Evolutionary conservation across 23 tunicate species (phyloP), one percentile per base, ranked within the genome.

Genomic region (Halocynthia aurantium): DNA sequence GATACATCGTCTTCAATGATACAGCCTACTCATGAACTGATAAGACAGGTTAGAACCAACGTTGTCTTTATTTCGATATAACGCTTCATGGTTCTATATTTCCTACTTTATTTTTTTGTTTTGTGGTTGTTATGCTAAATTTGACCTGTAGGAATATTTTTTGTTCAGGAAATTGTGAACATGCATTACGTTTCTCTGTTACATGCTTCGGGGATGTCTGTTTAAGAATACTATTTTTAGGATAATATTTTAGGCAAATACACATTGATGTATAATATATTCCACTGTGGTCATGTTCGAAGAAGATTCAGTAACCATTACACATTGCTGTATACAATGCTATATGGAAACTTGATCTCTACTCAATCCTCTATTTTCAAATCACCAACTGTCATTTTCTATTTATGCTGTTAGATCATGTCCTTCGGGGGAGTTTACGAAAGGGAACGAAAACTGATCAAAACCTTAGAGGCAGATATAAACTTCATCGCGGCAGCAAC

Each of bases 381-480:
- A 50, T 73, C n/a, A 50, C 2, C 22, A 52, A 52, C 17, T 49
- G 62, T 2, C n/a, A 12, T 17, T 76, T 57, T 22, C 15, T 11
- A 57, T 10, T 12, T 57, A 17, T n/a, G 13, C 17, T 13, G 13
- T 19, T 15, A 88, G 95, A 67, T 88, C 50, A 54, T 88, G 54
- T 60, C 69, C 62, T 52, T 67, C 7, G 73, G 78, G 6, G 87
- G 81, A 56, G 78, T 85, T 6, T 85, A 85, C 57, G 97, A 91
- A 20, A 61, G 67, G 5, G 97, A 91, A 40, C 71, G 89, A 18
- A 53, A 87, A 49, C 44, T 91, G 50, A 81, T 77, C 55, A 85
- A 91, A 77, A 73, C 97, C 51, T 64, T 91, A 55, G 86, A 91
- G 64, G 71, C 71, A 51, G 86, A 91, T 19, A 58, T 91, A 7